Conservation (phyloP, 2,797 vertebrate species). For the Macropodus opercularis region DNA sequence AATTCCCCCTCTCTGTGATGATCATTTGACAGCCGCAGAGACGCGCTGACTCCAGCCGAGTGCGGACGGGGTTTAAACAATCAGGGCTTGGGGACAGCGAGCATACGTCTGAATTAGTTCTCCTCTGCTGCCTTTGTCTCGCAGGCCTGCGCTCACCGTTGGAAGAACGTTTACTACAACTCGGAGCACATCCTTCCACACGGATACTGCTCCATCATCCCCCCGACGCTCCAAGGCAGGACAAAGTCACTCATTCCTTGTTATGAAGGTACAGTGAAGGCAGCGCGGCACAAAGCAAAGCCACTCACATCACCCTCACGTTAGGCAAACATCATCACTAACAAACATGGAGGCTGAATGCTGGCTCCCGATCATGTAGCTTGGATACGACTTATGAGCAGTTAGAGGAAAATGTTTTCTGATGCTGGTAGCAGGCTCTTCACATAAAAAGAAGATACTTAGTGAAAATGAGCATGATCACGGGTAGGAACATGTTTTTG, state of each 20-base stretch:
- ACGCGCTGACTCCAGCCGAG: conserved; percentile 64
- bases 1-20: conserved; percentile 57
- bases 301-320: neutral
- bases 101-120: conserved; percentile 29
- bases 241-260: conserved; percentile 90
- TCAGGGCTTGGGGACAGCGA: conserved; percentile 14
- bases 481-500: neutral
- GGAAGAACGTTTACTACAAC: conserved; percentile 97
- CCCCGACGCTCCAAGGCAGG: conserved; percentile 87
- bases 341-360: neutral
- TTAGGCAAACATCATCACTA: neutral
- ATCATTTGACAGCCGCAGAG: conserved; percentile 70
- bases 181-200: conserved; percentile 93
- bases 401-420: too few species aligned
- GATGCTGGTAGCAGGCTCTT: too few species aligned
- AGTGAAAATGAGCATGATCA: neutral
- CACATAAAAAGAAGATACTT: too few species aligned
- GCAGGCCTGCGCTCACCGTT: conserved; percentile 98
- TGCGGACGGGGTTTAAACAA: conserved; percentile 35
- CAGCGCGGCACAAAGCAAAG: neutral
- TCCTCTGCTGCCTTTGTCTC: conserved; percentile 21
- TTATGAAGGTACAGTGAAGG: conserved; percentile 91
- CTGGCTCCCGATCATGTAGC: too few species aligned
- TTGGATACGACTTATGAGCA: too few species aligned
- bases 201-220: conserved; percentile 94